Evolutionary conservation across 2,113 vertebrate species (phyloP).

Genomic region (Tupaia chinensis): DNA sequence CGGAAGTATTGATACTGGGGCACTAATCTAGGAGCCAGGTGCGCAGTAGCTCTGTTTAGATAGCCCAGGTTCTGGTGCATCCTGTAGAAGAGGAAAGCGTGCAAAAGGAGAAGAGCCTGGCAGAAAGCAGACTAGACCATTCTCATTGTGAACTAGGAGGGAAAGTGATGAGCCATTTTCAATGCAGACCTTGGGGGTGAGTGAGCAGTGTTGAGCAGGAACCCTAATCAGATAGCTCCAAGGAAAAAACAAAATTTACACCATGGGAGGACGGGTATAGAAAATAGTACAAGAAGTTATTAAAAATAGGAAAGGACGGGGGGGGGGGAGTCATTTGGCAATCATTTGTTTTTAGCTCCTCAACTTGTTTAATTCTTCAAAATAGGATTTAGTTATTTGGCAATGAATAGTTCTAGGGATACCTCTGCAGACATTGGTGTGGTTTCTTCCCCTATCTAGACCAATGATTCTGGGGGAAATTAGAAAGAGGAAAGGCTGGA

Average conservation of each 20-base stretch:
- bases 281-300: not conserved
- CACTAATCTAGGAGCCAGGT: not conserved
- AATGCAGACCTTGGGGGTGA: not conserved
- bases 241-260: not conserved
- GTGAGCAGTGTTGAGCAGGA: fast-evolving
- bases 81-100: not conserved
- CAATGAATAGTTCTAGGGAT: not conserved
- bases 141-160: not conserved
- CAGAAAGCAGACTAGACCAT: not conserved
- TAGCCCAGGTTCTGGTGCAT: not conserved
- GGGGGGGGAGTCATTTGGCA: not conserved
- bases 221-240: not conserved
- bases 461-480: not conserved
- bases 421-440: not conserved
- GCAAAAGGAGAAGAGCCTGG: not conserved
- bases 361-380: not conserved
- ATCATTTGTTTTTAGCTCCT: not conserved
- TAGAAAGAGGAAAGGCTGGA: slow-evolving; percentile 44
- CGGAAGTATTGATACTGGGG: not conserved
- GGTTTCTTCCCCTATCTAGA: not conserved
- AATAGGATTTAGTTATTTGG: not conserved
- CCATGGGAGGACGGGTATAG: fast-evolving
- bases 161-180: not conserved
- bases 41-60: not conserved
- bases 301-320: not conserved